phyloP scores from a whole-genome alignment of 2,797 vertebrate species.

The Thamnophis elegans region DNA sequence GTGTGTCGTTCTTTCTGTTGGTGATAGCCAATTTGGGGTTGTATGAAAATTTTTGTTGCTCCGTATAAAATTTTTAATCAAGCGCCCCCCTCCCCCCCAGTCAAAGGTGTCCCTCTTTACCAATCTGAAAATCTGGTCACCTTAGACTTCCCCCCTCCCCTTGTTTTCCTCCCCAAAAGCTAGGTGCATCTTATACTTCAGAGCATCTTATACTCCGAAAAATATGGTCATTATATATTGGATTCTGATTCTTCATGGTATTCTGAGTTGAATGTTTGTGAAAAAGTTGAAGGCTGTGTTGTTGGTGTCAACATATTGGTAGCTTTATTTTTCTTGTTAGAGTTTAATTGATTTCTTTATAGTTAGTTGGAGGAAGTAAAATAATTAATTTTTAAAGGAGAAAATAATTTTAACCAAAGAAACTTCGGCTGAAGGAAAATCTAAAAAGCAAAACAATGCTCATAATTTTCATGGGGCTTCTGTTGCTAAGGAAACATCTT shows the following conservation, averaged over 20 bases:
- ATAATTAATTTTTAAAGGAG: background rate
- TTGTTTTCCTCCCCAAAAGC: no score
- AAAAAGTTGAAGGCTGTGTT: background rate
- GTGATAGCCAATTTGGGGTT: no score
- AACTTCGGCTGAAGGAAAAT: background rate
- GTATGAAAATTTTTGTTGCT: no score
- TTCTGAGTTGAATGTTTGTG: background rate
- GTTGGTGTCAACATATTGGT: background rate
- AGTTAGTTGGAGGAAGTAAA: background rate
- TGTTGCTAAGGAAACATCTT: slow-evolving; percentile 43
- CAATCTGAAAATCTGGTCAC: no score
- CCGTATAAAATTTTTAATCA: no score
- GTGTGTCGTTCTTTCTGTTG: no score
- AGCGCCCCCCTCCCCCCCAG: no score
- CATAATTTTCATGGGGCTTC: slow-evolving; percentile 26
- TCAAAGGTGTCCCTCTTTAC: no score
- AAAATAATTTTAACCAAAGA: fast-evolving
- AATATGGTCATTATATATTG: background rate
- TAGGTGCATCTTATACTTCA: no score
- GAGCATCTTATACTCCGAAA: no score
- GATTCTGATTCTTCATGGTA: background rate
- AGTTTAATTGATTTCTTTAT: background rate
- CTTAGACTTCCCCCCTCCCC: no score
- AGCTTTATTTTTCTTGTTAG: background rate
- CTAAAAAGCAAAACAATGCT: background rate